Base-by-base conservation (phyloP, 2,888 invertebrate genomes). In the Bursaphelenchus okinawaensis region DNA sequence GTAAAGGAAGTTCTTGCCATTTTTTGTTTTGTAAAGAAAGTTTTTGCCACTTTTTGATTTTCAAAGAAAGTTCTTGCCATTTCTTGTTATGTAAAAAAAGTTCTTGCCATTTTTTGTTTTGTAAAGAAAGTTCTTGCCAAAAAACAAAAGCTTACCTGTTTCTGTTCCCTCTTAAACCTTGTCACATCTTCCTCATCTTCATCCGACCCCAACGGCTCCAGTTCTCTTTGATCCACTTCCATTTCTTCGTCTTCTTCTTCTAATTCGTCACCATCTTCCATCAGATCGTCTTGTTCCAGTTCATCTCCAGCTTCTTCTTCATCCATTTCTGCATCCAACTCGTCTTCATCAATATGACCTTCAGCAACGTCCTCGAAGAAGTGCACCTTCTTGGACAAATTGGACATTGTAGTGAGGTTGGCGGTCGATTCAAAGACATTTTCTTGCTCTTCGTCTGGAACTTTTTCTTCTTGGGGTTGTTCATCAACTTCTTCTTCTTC, bases 351-450 rank as follows among this genome's bases (percentile, higher is more conserved):
- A 23, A 66, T 66, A 7, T 70, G 73, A 16, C 69, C 72, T 9
- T 31, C 64, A 19, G 9, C 40, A 9, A 9, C 40, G 40, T 40
- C 40, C 9, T 57, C 65, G 8, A 58, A 65, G 20, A 64, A 62
- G 22, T 65, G 61, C 22, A 68, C 63, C 9, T 66, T 66, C 12
- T 60, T 62, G 8, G 65, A 62, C 50, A 54, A 64, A 7, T 65
- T 67, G n/a, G 66, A 68, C 2, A 63, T 65, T 29, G 63, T 66
- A 9, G 67, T 69, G 22, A 68, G 70, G 55, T 68, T 63, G 8
- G 72, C 74, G 72, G 72, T 19, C 70, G 66, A 24, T 73, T 71
- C 54, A 29, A n/a, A 16, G 26, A 52, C 55, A 50, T 26, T 52
- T 61, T 63, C 23, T 62, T 64, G 22, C 8, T 27, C 7, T 7